phyloP scores from a whole-genome alignment of 2,113 vertebrate species.

The Noturus placidus region DNA sequence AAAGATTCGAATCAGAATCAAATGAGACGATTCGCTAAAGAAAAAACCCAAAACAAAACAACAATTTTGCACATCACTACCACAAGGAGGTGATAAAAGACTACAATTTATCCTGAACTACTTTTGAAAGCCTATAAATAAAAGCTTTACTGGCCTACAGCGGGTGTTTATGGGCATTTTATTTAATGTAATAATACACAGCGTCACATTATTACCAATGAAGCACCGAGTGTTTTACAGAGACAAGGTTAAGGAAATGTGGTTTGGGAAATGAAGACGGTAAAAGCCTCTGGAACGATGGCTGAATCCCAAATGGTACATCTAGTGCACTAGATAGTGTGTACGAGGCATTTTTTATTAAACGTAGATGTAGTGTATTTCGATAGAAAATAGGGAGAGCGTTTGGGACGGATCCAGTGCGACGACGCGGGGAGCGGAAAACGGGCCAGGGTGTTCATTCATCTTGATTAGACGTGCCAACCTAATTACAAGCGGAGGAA shows the following conservation, averaged over 20 bases:
- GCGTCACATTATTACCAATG: neutral
- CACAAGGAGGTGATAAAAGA: neutral
- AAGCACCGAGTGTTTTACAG: conserved; percentile 2
- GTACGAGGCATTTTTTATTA: neutral
- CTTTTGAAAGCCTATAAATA: neutral
- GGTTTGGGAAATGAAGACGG: neutral
- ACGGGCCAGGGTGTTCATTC: conserved; percentile 85
- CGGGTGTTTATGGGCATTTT: neutral
- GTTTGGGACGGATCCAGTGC: conserved; percentile 24
- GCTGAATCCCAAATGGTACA: neutral
- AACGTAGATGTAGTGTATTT: neutral
- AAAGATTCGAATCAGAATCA: neutral
- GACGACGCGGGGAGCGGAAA: conserved; percentile 44
- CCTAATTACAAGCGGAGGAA: conserved; percentile 98
- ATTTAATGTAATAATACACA: neutral
- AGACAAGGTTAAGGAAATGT: neutral
- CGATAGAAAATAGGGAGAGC: neutral
- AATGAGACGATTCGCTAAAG: neutral
- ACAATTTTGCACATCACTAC: neutral
- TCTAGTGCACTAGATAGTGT: neutral
- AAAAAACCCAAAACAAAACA: neutral
- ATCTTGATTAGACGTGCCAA: conserved; percentile 93
- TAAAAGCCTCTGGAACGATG: neutral
- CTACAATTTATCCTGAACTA: neutral
- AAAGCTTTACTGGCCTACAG: neutral